These are phyloP conservation scores for Catocala nupta DNA, from an alignment of 2,888 invertebrate genomes.

Conservation along the genomic window DNA sequence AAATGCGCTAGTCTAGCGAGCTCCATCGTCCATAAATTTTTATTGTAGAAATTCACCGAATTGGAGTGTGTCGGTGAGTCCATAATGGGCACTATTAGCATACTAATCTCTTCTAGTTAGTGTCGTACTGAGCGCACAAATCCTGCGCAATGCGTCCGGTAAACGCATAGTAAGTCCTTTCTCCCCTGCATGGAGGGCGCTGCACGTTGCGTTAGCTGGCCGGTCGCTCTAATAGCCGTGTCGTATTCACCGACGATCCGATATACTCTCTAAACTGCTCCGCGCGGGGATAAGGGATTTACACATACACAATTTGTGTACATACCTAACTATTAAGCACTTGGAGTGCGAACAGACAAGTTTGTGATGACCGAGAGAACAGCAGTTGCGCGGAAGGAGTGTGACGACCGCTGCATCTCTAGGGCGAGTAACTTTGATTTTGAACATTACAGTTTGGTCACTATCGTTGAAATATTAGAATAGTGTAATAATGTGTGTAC, in stretches of 20 bases:
- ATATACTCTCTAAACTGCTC: conserved; percentile 55
- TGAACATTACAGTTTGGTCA: conserved; percentile 78
- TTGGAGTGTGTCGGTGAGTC: conserved; percentile 71
- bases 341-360: conserved; percentile 59
- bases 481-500: conserved; percentile 71
- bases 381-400: conserved; percentile 75
- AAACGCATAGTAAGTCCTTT: conserved; percentile 75
- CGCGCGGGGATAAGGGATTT: conserved; percentile 70
- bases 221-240: conserved; percentile 49
- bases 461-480: conserved; percentile 73
- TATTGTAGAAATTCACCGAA: conserved; percentile 77
- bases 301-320: conserved; percentile 58
- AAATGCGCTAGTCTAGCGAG: conserved; percentile 80
- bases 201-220: conserved; percentile 50
- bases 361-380: conserved; percentile 76
- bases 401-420: conserved; percentile 75
- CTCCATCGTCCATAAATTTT: conserved; percentile 81
- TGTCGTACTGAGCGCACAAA: conserved; percentile 71
- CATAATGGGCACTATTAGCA: conserved; percentile 78
- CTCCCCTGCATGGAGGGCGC: conserved; percentile 66
- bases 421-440: conserved; percentile 86
- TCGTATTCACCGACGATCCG: conserved; percentile 42
- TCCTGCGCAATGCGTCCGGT: conserved; percentile 66
- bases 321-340: conserved; percentile 50
- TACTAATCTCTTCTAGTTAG: conserved; percentile 84